Evolutionary conservation across 1,140 invertebrate genomes (phyloP).

Genomic region (Ips nitidus): DNA sequence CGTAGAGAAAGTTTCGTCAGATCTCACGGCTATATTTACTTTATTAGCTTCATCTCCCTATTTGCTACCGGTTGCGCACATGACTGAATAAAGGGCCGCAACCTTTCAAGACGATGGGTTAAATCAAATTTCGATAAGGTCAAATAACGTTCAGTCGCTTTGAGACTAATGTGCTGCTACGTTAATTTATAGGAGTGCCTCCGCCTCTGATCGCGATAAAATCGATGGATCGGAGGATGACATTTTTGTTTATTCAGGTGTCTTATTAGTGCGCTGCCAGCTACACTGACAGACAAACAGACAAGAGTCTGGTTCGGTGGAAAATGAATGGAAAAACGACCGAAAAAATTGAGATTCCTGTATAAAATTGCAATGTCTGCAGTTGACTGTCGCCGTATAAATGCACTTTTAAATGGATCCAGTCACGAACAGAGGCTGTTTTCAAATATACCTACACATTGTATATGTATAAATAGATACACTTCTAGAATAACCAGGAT

Average conservation of each 20-base stretch:
- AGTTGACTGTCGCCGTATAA: neutral
- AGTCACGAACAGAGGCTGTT: neutral
- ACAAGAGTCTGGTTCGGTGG: slow-evolving; percentile 1
- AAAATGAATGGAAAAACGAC: slow-evolving; percentile 10
- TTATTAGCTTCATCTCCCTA: slow-evolving; percentile 3
- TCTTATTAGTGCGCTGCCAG: slow-evolving; percentile 6
- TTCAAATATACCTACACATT: neutral
- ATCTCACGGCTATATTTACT: neutral
- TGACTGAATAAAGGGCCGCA: neutral
- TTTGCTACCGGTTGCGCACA: neutral
- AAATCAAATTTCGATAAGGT: too few relatives aligned
- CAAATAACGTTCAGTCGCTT: too few relatives aligned
- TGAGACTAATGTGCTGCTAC: too few relatives aligned
- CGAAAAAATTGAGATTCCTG: neutral
- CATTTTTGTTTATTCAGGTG: slow-evolving; percentile 10
- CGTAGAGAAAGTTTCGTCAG: neutral
- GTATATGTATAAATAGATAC: too few relatives aligned
- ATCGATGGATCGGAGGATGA: neutral
- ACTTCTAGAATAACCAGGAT: too few relatives aligned
- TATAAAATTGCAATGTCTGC: slow-evolving; percentile 1
- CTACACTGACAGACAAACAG: slow-evolving; percentile 7
- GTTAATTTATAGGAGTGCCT: too few relatives aligned
- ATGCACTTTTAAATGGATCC: slow-evolving; percentile 1
- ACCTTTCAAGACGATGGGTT: neutral
- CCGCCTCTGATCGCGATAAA: too few relatives aligned